Evolutionary conservation across 2,888 invertebrate species (phyloP).

Genomic region (Glyphotaelius pellucidus): DNA sequence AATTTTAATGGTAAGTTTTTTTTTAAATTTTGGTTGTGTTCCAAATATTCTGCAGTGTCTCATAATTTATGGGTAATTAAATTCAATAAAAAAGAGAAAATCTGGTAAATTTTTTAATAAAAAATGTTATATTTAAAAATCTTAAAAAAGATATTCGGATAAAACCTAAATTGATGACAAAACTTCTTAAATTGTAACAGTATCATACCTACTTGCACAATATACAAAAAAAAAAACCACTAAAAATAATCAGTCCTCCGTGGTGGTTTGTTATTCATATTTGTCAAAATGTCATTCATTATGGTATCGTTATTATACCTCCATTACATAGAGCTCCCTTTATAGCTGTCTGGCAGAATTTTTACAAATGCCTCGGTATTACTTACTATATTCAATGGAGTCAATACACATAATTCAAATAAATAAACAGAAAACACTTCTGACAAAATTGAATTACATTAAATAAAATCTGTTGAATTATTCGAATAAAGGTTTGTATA

Average conservation of each 20-base stretch:
- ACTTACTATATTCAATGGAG: neutral
- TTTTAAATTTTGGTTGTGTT: too few relatives aligned
- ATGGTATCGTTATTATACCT: neutral
- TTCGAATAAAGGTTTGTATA: neutral
- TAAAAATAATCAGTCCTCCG: conserved; percentile 38
- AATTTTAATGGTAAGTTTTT: too few relatives aligned
- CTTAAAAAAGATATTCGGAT: conserved; percentile 24
- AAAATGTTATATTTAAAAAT: conserved; percentile 44
- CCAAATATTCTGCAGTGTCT: neutral
- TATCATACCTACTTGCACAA: conserved; percentile 32
- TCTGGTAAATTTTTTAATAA: conserved; percentile 41
- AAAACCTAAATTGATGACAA: conserved; percentile 14
- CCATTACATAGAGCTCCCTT: neutral
- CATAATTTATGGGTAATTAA: neutral
- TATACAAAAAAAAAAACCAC: conserved; percentile 7
- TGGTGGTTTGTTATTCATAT: conserved; percentile 11
- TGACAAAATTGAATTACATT: neutral
- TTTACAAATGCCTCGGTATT: neutral
- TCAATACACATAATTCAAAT: neutral
- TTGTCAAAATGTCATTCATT: conserved; percentile 4
- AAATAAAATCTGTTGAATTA: neutral
- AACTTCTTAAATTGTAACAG: conserved; percentile 5
- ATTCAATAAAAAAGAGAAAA: conserved; percentile 27
- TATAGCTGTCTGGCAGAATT: neutral
- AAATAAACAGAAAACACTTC: neutral